These are phyloP conservation scores for Dynastes grantii DNA, from an alignment of 2,888 invertebrate genomes.

Conservation along the genomic window DNA sequence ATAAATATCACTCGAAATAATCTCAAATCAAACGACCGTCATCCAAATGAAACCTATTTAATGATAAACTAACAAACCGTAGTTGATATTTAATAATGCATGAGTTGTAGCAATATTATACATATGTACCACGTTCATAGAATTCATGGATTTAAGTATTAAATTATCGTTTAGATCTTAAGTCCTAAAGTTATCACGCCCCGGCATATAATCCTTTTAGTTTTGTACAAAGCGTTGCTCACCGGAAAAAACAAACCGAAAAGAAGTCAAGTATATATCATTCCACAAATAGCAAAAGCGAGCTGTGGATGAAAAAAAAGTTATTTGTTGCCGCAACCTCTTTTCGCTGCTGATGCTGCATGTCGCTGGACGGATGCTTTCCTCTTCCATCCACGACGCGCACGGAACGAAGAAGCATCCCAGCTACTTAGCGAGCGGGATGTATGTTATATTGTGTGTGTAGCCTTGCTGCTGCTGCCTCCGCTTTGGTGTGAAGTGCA, in stretches of 20 bases:
- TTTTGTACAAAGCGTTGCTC: constrained; percentile 31
- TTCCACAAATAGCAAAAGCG: constrained; percentile 42
- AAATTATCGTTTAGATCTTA: constrained; percentile 40
- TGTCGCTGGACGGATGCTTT: constrained; percentile 9
- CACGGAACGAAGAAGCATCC: constrained; percentile 12
- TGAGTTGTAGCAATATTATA: not conserved
- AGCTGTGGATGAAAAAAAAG: constrained; percentile 29
- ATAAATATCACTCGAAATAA: not conserved
- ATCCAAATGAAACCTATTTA: constrained; percentile 1
- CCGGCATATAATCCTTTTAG: constrained; percentile 25
- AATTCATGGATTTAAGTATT: constrained; percentile 33
- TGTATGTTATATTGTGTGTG: not conserved
- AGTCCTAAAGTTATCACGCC: constrained; percentile 36
- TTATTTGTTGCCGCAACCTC: constrained; percentile 33
- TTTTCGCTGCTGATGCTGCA: constrained; percentile 14
- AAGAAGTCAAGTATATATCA: constrained; percentile 28
- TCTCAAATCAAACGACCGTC: constrained; percentile 11
- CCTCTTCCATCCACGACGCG: not conserved
- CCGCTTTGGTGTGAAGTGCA: constrained; percentile 51
- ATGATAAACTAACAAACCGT: constrained; percentile 26
- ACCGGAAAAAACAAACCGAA: constrained; percentile 16
- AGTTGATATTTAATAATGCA: constrained; percentile 22
- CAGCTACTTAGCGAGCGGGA: constrained; percentile 16
- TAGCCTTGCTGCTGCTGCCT: not conserved
- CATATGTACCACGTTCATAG: constrained; percentile 6